These are phyloP conservation scores for Pterocles burchelli DNA, from an alignment of 2,113 vertebrate genomes.

Conservation along the genomic window DNA sequence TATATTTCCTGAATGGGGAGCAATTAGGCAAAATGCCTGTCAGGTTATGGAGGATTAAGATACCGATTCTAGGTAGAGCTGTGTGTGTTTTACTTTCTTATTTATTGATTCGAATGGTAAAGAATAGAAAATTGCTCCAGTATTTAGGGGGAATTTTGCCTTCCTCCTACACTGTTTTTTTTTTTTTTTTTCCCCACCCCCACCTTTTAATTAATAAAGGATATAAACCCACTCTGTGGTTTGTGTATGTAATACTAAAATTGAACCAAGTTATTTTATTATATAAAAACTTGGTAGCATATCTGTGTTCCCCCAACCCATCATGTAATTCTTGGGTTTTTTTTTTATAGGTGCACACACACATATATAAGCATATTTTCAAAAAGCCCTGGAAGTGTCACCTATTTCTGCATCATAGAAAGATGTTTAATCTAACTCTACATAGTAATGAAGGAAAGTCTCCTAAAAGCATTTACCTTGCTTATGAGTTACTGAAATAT, in stretches of 20 bases:
- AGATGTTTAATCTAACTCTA: not conserved
- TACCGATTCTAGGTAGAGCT: not conserved
- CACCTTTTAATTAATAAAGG: not conserved
- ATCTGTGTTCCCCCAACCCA: not conserved
- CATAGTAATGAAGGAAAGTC: not conserved
- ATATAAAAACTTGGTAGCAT: not conserved
- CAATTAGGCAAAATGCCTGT: not conserved
- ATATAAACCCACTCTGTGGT: not conserved
- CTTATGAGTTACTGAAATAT: not conserved
- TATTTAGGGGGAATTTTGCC: not conserved
- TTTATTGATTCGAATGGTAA: not conserved
- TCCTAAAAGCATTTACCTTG: not conserved
- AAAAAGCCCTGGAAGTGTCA: not conserved
- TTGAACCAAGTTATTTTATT: not conserved
- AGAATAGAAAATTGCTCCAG: not conserved
- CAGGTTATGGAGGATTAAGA: not conserved
- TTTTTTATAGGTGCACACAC: not conserved
- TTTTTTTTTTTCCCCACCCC: not conserved
- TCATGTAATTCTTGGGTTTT: not conserved
- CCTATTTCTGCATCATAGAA: not conserved
- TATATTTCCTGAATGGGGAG: not conserved
- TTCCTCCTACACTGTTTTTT: not conserved
- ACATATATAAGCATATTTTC: not conserved
- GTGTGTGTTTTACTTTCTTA: not conserved
- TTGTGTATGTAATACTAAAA: not conserved